phyloP scores from a whole-genome alignment of 2,113 vertebrate genomes.

The Aptenodytes forsteri region DNA sequence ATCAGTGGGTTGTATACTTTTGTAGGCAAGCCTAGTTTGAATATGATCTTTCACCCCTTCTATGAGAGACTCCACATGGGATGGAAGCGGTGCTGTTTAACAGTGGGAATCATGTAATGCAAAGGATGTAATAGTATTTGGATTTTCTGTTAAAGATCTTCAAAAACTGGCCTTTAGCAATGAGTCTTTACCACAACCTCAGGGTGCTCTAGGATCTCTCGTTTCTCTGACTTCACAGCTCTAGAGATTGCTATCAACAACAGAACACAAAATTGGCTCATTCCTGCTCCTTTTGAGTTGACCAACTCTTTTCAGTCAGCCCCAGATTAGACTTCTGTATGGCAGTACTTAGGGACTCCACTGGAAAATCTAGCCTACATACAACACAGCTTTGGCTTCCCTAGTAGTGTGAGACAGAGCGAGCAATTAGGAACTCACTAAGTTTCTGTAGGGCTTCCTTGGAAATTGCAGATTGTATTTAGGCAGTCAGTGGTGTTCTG shows the following conservation, averaged over 20 bases:
- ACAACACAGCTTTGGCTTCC: not conserved
- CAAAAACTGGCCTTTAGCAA: not conserved
- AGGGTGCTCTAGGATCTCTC: not conserved
- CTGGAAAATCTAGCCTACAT: not conserved
- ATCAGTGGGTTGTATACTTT: not conserved
- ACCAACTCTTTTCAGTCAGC: not conserved
- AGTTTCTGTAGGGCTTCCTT: not conserved
- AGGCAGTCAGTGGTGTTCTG: not conserved
- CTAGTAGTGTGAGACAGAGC: not conserved
- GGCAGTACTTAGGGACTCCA: not conserved
- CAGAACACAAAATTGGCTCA: not conserved
- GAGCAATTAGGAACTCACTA: not conserved
- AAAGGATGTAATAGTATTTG: not conserved
- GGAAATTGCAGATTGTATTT: not conserved
- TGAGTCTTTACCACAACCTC: not conserved
- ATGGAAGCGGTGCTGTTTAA: not conserved
- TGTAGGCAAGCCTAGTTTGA: not conserved
- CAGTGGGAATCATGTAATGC: rapidly evolving
- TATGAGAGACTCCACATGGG: not conserved
- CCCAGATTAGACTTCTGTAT: not conserved
- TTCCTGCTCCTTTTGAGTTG: not conserved
- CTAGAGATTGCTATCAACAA: not conserved
- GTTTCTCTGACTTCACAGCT: not conserved
- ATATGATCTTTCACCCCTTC: not conserved
- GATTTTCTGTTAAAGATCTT: not conserved